Conservation (phyloP, 2,797 vertebrate genomes). For the Onychomys leucogaster region DNA sequence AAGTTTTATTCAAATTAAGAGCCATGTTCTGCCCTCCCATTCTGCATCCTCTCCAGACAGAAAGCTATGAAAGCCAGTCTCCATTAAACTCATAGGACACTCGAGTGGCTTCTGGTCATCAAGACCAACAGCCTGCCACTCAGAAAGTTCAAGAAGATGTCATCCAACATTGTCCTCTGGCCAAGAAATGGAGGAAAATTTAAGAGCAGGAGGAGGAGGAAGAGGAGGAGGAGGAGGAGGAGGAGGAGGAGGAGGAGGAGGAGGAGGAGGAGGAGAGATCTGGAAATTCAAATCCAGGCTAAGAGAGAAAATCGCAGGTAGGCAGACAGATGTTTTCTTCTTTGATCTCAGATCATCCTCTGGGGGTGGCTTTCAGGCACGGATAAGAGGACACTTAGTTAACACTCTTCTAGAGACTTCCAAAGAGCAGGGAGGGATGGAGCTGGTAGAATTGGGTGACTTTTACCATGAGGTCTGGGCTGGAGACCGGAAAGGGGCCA, state of each 20-base stretch:
- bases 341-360: neutral
- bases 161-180: neutral
- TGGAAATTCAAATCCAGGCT: neutral
- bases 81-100: constrained; percentile 1
- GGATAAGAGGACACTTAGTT: neutral
- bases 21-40: neutral
- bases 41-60: neutral
- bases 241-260: no score
- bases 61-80: neutral
- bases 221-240: no score
- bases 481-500: neutral
- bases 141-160: constrained; percentile 52
- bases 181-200: neutral
- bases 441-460: rapidly evolving
- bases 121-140: neutral
- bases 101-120: neutral
- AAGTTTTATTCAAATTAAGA: neutral
- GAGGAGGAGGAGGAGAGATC: no score
- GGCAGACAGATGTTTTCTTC: neutral
- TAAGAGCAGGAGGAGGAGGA: neutral
- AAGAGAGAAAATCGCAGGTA: constrained; percentile 15
- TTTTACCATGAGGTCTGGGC: neutral
- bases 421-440: neutral
- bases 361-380: neutral
- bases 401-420: constrained; percentile 15